Evolutionary conservation across 2,888 invertebrate species (phyloP).

Genomic region (Nomada ferruginata): DNA sequence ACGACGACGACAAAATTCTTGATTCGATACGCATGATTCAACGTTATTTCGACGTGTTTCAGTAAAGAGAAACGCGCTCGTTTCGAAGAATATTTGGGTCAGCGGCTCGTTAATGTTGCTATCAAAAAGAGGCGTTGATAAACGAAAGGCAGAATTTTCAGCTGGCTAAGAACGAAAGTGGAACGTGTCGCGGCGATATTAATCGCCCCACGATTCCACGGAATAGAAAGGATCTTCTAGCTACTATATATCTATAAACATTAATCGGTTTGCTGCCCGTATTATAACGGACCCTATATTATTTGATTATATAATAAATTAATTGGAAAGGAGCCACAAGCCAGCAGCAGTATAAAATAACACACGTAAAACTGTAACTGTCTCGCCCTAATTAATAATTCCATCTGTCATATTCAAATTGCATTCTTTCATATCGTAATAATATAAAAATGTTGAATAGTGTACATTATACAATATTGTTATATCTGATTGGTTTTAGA

Average conservation of each 20-base stretch:
- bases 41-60: slow-evolving; percentile 8
- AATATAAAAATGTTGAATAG: too few species aligned
- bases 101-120: slow-evolving; percentile 31
- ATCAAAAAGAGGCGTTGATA: slow-evolving; percentile 37
- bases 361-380: too few species aligned
- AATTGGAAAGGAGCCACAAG: too few species aligned
- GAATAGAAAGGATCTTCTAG: slow-evolving; percentile 55
- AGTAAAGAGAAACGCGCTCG: slow-evolving; percentile 35
- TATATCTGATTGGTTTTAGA: too few species aligned
- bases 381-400: too few species aligned
- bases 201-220: slow-evolving; percentile 39
- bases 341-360: too few species aligned
- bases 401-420: too few species aligned
- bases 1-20: neutral
- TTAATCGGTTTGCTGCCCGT: too few species aligned
- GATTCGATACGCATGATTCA: neutral
- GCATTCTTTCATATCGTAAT: too few species aligned
- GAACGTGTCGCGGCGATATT: slow-evolving; percentile 56
- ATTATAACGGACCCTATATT: too few species aligned
- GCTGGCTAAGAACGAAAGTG: slow-evolving; percentile 56
- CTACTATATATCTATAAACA: neutral
- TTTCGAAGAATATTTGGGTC: slow-evolving; percentile 53
- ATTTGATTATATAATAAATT: too few species aligned
- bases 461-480: too few species aligned
- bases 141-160: slow-evolving; percentile 44